Base-by-base conservation (phyloP, 2,888 invertebrate species). In the Thera obeliscata region DNA sequence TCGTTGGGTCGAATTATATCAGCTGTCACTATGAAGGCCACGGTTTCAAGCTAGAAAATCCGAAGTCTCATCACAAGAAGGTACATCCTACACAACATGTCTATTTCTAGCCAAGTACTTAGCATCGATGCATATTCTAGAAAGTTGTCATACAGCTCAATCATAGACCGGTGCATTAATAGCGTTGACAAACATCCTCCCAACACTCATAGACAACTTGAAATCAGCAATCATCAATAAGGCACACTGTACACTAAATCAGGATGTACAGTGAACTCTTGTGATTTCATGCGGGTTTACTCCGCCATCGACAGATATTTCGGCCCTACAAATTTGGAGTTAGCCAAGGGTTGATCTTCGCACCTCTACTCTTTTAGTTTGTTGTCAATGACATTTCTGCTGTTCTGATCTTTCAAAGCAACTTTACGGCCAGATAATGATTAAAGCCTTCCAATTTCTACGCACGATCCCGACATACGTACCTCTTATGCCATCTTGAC, bases 141-240 rank as follows among this genome's bases (percentile, higher is more conserved):
- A 68, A 64, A 64, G 68, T 58, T 58, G 57, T 54, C 52, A 52
- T 7, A 36, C 64, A 48, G 56, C 60, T 68, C 56, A 58, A 58
- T 66, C 46, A 61, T 50, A 61, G 54, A 57, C 61, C 54, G 52
- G 60, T 64, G 60, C 59, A 41, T 60, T 66, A 56, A 55, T 52
- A 56, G 60, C 60, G 57, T 64, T 68, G 64, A 68, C 64, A 68
- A 68, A 64, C 64, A 68, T 64, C 64, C 61, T 64, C 61, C 9
- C 61, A 50, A 50, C 67, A 49, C n/a, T 59, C 41, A 63, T 61
- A 48, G 36, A 58, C 5, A 41, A 64, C 64, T 60, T 56, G 57
- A 54, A 48, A 65, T 48, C 36, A 61, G 38, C 12, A 56, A 43
- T 60, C 36, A 56, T 59, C 11, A 9, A n/a, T 58, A 50, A 64